Evolutionary conservation across 2,888 invertebrate species (phyloP), one percentile per base, ranked within the genome.

Genomic region (Noctua comes): DNA sequence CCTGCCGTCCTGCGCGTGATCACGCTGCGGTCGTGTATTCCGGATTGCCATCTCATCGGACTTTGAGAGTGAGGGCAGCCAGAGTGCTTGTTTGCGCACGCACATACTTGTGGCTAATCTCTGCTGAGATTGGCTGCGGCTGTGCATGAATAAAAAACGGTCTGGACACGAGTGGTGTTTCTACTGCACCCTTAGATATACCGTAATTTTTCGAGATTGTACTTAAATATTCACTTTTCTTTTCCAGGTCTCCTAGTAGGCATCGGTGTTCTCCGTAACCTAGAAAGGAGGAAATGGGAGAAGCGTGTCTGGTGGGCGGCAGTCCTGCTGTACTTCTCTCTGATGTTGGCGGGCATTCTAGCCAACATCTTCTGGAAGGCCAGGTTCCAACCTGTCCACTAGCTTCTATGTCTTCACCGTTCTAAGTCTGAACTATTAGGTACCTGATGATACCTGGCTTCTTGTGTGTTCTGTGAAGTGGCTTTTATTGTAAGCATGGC

Each of bases 241-340:
- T 83, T 91, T 94, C 97, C 98, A 91, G 99, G 99, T 74, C 96
- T 98, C 0, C 96, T 99, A 31, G 98, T 99, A 57, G 99, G 99
- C 31, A 98, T 99, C 82, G 98, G 98, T 18, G 97, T 98, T 1
- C 96, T 99, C n/a, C 97, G 98, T 40, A 99, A 99, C 95, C 96
- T 99, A 13, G 98, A 98, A 92, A 98, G 98, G 83, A 97, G 97
- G 73, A 97, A 97, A 77, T 99, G 98, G 98, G 99, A 99, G 95
- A 98, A 97, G 86, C 97, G 98, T 0, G 92, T 99, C 1, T 98
- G 98, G 98, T 98, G 98, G 98, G 97, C 98, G 86, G 98, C 98
- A 36, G 97, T 99, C 21, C 95, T 98, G 0, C 91, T 98, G 0
- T 98, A 98, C 91, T 96, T 97, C 78, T 94, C 97, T 0, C 97